Base-by-base conservation (phyloP, 35 echinoderm and acorn worm genomes). In the Ophiothrix spiculata region DNA sequence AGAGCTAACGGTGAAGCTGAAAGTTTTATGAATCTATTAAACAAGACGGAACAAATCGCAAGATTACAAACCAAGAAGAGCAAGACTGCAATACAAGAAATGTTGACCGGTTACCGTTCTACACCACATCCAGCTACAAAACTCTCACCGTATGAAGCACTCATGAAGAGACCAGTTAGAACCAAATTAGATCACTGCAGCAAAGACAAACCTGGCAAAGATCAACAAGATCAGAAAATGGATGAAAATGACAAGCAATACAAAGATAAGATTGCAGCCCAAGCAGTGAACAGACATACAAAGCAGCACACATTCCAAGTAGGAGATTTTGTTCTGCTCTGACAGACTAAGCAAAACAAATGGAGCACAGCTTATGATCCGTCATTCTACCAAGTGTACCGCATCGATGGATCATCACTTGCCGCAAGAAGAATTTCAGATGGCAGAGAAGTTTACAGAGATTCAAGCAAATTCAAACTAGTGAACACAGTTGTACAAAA, bases 1-100 rank as follows among this genome's bases (percentile, higher is more conserved):
- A 86, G 90, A 81, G 90, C 90, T n/a, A 86, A 91, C 32, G 90
- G 90, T 16, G 90, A 86, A 86, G 90, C 83, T 16, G 83, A 91
- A 76, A 86, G 83, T 39, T 91, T 91, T 56, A 91, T 91, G 90
- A 86, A 91, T 40, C 38, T 86, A 32, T 15, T 91, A 19, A 91
- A 92, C 79, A 81, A 78, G 32, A 85, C 31, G 17, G 90, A 92
- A 77, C 84, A 87, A 60, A 92, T 87, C 31, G 78, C 79, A 21
- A 60, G 88, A 23, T 31, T 91, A 13, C 90, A 92, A 45, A 78
- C 35, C 36, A 37, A 17, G 78, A 41, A 87, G 32, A 42, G 32
- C 4, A 35, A 12, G 16, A 19, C 32, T 2, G 64, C 90, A 31
- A 83, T 92, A 6, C 90, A 92, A 64, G 90, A 92, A 32, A 92